A percentile compares a stretch with the other conserved stretches of the same genome.
Conservation (phyloP, 1,140 invertebrate species). For the Coenobita brevimanus region DNA sequence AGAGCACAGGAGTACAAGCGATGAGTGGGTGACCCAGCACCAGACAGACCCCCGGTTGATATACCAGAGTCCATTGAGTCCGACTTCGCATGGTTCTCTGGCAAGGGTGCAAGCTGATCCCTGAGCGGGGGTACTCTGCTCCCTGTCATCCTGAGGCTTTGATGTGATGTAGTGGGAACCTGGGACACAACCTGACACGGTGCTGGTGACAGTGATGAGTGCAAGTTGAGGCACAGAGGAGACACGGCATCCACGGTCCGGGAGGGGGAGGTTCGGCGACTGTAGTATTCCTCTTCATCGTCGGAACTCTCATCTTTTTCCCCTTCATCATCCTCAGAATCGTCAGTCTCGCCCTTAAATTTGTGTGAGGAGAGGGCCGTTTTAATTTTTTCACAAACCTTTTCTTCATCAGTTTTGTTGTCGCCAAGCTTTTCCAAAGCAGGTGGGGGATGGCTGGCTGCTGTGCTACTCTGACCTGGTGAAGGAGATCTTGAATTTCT, state of each 20-base stretch:
- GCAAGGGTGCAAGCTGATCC: constrained; percentile 20
- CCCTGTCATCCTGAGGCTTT: not conserved
- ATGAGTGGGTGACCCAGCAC: constrained; percentile 16
- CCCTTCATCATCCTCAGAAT: constrained; percentile 58
- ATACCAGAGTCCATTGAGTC: constrained; percentile 68
- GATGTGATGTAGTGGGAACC: not conserved
- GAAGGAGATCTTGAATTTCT: not conserved
- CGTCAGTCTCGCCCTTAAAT: constrained; percentile 68
- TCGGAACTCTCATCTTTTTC: constrained; percentile 26
- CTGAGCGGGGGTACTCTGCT: not conserved
- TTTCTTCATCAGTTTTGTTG: constrained; percentile 69
- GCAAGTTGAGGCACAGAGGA: no score
- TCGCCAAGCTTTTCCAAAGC: constrained; percentile 45
- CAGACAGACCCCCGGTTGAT: constrained; percentile 53
- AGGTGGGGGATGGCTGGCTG: not conserved
- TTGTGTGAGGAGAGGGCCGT: constrained; percentile 68
- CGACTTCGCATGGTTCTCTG: constrained; percentile 57
- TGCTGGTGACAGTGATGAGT: no score
- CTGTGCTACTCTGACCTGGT: not conserved
- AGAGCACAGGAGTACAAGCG: not conserved
- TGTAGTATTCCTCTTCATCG: constrained; percentile 16
- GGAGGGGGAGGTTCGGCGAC: no score
- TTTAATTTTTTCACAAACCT: constrained; percentile 68
- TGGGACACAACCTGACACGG: not conserved
- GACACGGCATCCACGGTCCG: no score